A percentile compares a stretch with the other conserved stretches of the same genome.
phyloP scores from a whole-genome alignment of 2,888 invertebrate species.

The Chorisops tibialis region DNA sequence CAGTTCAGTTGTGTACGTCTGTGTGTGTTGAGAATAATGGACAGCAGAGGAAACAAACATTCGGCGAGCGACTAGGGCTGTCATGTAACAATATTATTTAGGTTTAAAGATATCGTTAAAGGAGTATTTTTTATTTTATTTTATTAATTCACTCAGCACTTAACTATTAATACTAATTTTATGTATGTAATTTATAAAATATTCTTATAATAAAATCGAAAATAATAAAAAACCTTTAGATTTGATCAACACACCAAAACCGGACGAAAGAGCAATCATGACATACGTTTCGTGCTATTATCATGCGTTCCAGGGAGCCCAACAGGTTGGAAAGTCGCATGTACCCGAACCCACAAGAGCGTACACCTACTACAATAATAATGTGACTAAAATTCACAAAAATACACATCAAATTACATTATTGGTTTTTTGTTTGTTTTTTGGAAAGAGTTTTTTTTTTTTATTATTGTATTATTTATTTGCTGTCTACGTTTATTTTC shows the following conservation, averaged over 20 bases:
- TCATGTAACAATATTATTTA: too few species aligned
- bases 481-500: not conserved
- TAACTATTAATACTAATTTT: too few species aligned
- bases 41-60: too few species aligned
- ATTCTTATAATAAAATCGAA: constrained; percentile 10
- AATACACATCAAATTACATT: constrained; percentile 44
- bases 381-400: constrained; percentile 54
- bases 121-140: too few species aligned
- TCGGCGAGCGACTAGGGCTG: too few species aligned
- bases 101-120: too few species aligned
- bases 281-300: constrained; percentile 99
- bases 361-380: constrained; percentile 53
- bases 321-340: constrained; percentile 73
- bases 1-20: too few species aligned
- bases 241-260: constrained; percentile 99
- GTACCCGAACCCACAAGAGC: constrained; percentile 53
- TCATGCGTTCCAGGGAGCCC: constrained; percentile 99
- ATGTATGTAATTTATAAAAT: not conserved
- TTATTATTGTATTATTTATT: too few species aligned
- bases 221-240: constrained; percentile 63
- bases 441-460: constrained; percentile 33
- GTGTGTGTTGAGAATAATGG: too few species aligned
- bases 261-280: constrained; percentile 99
- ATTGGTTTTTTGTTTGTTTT: constrained; percentile 35
- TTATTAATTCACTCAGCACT: too few species aligned